Percentiles rank a stretch among this genome's conserved stretches.
Evolutionary conservation across 1,140 invertebrate genomes (phyloP).

Genomic region (Pseudachorutes palmiensis): DNA sequence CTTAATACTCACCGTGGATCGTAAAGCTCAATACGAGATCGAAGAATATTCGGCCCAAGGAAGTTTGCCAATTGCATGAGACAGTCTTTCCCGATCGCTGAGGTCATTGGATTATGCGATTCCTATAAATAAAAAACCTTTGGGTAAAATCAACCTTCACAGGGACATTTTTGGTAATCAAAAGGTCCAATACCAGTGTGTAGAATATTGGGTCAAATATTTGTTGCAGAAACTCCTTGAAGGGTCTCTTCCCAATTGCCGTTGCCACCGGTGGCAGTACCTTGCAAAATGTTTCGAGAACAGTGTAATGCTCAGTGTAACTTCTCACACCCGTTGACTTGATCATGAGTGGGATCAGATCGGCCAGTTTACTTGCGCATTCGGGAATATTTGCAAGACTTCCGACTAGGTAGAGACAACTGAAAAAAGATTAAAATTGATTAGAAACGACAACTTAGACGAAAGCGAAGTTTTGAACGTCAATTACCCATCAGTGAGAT

Average conservation of each 20-base stretch:
- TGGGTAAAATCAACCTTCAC: no score
- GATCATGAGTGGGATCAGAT: constrained; percentile 42
- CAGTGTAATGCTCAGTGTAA: constrained; percentile 48
- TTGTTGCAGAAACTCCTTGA: constrained; percentile 48
- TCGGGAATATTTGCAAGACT: constrained; percentile 45
- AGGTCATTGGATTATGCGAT: constrained; percentile 50
- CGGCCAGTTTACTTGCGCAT: constrained; percentile 29
- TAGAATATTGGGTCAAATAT: constrained; percentile 52
- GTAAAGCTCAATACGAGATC: constrained; percentile 48
- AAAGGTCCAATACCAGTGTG: constrained; percentile 48
- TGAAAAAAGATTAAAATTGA: no score
- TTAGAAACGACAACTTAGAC: no score
- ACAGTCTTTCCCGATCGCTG: constrained; percentile 49
- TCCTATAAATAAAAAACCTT: constrained; percentile 41
- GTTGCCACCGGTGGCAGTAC: constrained; percentile 48
- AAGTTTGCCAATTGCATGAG: constrained; percentile 45
- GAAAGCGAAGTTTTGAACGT: no score
- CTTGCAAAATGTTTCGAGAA: constrained; percentile 51
- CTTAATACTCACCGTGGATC: constrained; percentile 44
- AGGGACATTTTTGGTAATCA: no score
- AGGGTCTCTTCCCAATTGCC: constrained; percentile 48
- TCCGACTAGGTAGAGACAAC: constrained; percentile 47
- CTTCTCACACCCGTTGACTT: constrained; percentile 44
- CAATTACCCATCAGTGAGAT: constrained; percentile 50
- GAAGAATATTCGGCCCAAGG: constrained; percentile 49